phyloP scores from a whole-genome alignment of 2,113 vertebrate species.

The Hystrix brachyura region DNA sequence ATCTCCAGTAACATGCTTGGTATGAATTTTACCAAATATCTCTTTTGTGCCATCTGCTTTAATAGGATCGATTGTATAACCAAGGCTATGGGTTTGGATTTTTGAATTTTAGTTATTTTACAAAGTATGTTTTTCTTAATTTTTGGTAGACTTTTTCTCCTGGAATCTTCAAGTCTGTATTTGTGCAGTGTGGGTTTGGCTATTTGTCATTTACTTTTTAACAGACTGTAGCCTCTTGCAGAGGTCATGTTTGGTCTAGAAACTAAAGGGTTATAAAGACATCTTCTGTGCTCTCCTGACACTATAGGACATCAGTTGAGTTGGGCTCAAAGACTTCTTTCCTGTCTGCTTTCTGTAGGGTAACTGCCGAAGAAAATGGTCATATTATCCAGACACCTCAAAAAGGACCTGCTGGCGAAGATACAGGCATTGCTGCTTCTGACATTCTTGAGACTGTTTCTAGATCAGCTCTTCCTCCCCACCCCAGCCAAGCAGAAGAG shows the following conservation, averaged over 20 bases:
- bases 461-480: constrained; percentile 83
- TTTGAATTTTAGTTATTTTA: constrained; percentile 76
- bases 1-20: constrained; percentile 43
- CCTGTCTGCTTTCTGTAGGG: constrained; percentile 79
- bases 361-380: constrained; percentile 91
- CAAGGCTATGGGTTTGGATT: constrained; percentile 57
- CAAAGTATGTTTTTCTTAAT: constrained; percentile 77
- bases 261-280: constrained; percentile 42
- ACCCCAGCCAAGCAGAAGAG: constrained; percentile 89
- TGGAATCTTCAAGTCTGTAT: constrained; percentile 63
- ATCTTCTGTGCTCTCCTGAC: constrained; percentile 21
- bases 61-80: constrained; percentile 43
- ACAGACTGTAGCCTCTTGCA: constrained; percentile 40
- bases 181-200: constrained; percentile 73
- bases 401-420: constrained; percentile 88
- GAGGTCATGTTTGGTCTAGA: constrained; percentile 39
- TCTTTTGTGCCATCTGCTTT: constrained; percentile 55
- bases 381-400: constrained; percentile 82
- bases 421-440: constrained; percentile 58
- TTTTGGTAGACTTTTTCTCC: constrained; percentile 67
- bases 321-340: constrained; percentile 69
- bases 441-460: constrained; percentile 84
- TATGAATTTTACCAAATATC: constrained; percentile 55
- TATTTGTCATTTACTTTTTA: constrained; percentile 76
- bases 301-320: not conserved